phyloP scores from a whole-genome alignment of 2,888 invertebrate species.

The Entomobrya multifasciata region DNA sequence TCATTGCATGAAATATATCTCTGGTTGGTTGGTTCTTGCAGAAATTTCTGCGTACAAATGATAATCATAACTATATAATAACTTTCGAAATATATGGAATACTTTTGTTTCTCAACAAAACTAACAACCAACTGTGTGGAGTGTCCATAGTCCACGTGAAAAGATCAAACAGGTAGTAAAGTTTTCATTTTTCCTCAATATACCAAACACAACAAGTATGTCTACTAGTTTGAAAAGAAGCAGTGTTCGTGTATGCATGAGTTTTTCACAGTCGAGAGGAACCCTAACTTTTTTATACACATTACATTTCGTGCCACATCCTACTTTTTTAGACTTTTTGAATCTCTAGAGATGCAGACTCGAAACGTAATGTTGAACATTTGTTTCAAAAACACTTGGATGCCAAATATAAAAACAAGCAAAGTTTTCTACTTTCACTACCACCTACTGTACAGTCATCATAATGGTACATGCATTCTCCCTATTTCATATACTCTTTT shows the following conservation, averaged over 20 bases:
- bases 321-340: background rate
- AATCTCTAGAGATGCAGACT: background rate
- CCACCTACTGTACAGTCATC: too few relatives aligned
- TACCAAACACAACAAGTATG: background rate
- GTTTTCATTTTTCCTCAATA: background rate
- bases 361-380: background rate
- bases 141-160: background rate
- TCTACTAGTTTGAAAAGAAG: background rate
- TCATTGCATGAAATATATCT: too few relatives aligned
- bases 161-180: slow-evolving; percentile 56
- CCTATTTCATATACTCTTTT: background rate
- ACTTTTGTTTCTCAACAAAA: too few relatives aligned
- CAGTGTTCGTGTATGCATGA: background rate
- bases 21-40: too few relatives aligned
- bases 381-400: background rate
- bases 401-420: background rate
- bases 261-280: background rate
- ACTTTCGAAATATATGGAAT: too few relatives aligned
- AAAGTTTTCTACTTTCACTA: background rate
- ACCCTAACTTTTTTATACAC: background rate
- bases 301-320: background rate
- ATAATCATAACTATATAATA: too few relatives aligned
- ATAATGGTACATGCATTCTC: background rate
- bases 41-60: too few relatives aligned
- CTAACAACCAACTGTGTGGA: background rate